Base-by-base conservation (phyloP, 2,888 invertebrate species). In the Periphyllus acericola region DNA sequence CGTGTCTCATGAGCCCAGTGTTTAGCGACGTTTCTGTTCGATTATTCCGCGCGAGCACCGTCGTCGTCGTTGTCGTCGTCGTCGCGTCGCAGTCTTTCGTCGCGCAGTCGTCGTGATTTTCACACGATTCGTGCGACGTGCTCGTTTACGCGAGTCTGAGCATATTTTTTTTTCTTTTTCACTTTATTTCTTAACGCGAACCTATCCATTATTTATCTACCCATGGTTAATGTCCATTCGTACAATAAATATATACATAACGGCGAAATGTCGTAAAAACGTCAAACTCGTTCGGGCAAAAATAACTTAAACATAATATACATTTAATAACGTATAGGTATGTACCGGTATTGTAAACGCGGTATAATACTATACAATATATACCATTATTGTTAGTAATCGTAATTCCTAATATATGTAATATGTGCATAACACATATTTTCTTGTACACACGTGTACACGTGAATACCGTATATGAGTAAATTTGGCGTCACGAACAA, bases 1-100 rank as follows among this genome's bases (percentile, higher is more conserved):
- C 0, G 60, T 29, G 25, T 55, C 32, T 79, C n/a, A n/a, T 25
- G 55, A 21, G n/a, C 19, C 32, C 55, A 21, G 34, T 29, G 60
- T 66, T 60, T 66, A 36, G 11, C 52, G 79, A 29, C 71, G 32
- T 6, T 3, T 21, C 55, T 32, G 60, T 25, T 34, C 72, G 80
- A 80, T 80, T 80, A 80, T 66, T 80, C 80, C 80, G 80, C 60
- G 52, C 46, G 14, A 46, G 14, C 46, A 46, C 46, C 46, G 46
- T 46, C 14, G 46, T 46, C 46, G 46, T 14, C 11, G 46, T 14
- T n/a, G 14, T 46, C 46, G n/a, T 46, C 1, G 46, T 46, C 6
- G 36, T 36, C 36, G 36, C 46, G 46, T 46, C 78, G 25, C n/a
- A n/a, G n/a, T n/a, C n/a, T n/a, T n/a, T n/a, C n/a, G n/a, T n/a